Conservation (phyloP, 2,113 vertebrate genomes). For the Otolemur garnettii region DNA sequence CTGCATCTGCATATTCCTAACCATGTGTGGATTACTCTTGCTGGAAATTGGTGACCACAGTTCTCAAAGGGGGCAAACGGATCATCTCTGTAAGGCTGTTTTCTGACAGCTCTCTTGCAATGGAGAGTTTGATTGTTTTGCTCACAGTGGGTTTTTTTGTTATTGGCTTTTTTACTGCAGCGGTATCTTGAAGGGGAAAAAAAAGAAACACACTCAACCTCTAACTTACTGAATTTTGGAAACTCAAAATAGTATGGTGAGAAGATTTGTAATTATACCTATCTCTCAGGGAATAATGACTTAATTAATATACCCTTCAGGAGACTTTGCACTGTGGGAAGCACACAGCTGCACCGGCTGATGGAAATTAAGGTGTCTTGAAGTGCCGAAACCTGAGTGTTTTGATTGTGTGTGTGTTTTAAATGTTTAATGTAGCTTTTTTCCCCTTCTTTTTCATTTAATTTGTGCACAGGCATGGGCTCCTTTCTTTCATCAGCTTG, state of each 20-base stretch:
- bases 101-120: neutral
- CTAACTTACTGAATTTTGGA: slow-evolving; percentile 70
- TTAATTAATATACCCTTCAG: slow-evolving; percentile 80
- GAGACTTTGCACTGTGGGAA: slow-evolving; percentile 48
- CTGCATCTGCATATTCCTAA: neutral
- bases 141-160: neutral
- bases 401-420: slow-evolving; percentile 74
- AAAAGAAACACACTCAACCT: neutral
- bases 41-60: neutral
- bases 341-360: slow-evolving; percentile 41
- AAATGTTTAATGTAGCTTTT: slow-evolving; percentile 69
- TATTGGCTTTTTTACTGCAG: neutral
- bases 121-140: neutral
- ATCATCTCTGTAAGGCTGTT: neutral
- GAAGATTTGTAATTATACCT: slow-evolving; percentile 60
- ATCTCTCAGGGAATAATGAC: slow-evolving; percentile 68
- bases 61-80: neutral
- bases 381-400: slow-evolving; percentile 49
- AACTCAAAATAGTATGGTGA: slow-evolving; percentile 73
- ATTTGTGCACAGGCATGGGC: slow-evolving; percentile 1
- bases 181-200: neutral
- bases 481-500: slow-evolving; percentile 43
- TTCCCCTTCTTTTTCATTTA: neutral
- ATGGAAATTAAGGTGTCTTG: slow-evolving; percentile 64
- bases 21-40: neutral